phyloP scores from a whole-genome alignment of 2,113 vertebrate species.

The Caloenas nicobarica region DNA sequence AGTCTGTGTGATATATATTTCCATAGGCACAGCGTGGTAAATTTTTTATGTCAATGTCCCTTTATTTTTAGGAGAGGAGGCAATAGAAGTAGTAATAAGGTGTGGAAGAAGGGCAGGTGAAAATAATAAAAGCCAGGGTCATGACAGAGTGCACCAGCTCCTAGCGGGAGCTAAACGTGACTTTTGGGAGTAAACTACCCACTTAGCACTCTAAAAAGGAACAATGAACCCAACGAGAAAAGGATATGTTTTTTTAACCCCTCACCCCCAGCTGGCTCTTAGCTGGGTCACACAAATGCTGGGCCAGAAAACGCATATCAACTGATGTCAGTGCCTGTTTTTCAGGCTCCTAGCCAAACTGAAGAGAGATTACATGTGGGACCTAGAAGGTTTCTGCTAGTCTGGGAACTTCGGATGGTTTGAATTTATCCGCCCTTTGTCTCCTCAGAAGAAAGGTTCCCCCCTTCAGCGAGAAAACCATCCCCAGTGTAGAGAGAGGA shows the following conservation, averaged over 20 bases:
- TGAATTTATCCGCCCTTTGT: conserved; percentile 1
- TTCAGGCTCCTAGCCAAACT: background rate
- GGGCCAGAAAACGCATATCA: background rate
- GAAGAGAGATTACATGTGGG: background rate
- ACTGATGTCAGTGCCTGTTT: background rate
- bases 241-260: background rate
- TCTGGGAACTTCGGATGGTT: background rate
- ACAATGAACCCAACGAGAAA: background rate
- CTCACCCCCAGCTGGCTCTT: background rate
- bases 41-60: background rate
- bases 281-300: background rate
- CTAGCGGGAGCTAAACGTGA: background rate
- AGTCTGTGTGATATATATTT: background rate
- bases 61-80: conserved; percentile 11
- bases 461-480: background rate
- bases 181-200: background rate
- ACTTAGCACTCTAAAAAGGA: background rate
- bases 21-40: background rate
- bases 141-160: background rate
- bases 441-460: background rate
- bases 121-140: background rate
- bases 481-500: background rate
- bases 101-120: background rate
- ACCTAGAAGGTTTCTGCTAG: background rate
- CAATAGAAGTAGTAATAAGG: background rate